These are phyloP conservation scores for Flexamia atlantica DNA, from an alignment of 2,888 invertebrate genomes.

Conservation along the genomic window DNA sequence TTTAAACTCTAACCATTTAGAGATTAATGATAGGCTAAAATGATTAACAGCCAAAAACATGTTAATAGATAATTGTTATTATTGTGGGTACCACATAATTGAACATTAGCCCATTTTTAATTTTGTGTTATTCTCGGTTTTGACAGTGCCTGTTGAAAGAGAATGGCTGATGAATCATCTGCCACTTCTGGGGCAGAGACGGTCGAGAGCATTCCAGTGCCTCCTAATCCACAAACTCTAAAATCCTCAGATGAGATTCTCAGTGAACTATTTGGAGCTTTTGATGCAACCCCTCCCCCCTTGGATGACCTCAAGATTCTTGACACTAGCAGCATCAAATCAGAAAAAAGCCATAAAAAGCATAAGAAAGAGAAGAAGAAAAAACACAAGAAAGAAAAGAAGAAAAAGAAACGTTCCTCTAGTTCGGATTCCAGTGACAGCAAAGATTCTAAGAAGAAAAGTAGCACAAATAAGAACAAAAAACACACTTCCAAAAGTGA, in stretches of 20 bases:
- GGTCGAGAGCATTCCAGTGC: conserved; percentile 33
- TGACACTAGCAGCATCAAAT: neutral
- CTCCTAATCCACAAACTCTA: neutral
- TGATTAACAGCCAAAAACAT: no score
- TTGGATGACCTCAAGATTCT: conserved; percentile 1
- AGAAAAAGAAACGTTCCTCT: conserved; percentile 72
- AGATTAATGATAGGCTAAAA: no score
- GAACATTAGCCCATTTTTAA: no score
- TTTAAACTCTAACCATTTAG: no score
- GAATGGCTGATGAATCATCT: neutral
- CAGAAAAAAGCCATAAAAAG: conserved; percentile 40
- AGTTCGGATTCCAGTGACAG: conserved; percentile 69
- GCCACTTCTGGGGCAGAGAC: neutral
- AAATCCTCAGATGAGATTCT: conserved; percentile 89
- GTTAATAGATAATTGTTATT: no score
- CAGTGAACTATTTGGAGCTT: conserved; percentile 88
- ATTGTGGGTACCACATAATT: no score
- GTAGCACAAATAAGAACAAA: conserved; percentile 73
- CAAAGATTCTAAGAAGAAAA: conserved; percentile 74
- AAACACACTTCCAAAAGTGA: conserved; percentile 78
- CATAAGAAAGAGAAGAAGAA: conserved; percentile 55
- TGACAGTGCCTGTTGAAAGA: neutral
- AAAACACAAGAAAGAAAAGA: conserved; percentile 52
- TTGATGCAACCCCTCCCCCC: conserved; percentile 84
- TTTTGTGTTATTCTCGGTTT: neutral